Evolutionary conservation across 1,140 invertebrate species (phyloP).

Genomic region (Pseudachorutes palmiensis): DNA sequence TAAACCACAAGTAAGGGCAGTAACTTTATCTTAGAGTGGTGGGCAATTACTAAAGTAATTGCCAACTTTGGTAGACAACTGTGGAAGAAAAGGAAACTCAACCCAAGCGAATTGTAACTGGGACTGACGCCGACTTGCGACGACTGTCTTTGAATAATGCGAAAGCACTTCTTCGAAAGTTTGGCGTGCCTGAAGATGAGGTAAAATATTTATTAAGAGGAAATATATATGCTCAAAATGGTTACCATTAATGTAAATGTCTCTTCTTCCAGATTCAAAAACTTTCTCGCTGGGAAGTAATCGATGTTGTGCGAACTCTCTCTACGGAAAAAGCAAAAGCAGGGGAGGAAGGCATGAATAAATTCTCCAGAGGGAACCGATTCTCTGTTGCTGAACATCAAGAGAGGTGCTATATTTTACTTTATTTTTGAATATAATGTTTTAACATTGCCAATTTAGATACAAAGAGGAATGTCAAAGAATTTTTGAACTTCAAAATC

Average conservation of each 20-base stretch:
- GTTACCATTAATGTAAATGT: no score
- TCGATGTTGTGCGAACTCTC: constrained; percentile 59
- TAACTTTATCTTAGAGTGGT: background rate
- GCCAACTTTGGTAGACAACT: background rate
- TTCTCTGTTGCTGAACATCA: constrained; percentile 5
- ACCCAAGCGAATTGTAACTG: constrained; percentile 57
- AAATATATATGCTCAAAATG: no score
- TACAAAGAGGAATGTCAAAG: constrained; percentile 60
- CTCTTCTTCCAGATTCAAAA: constrained; percentile 54
- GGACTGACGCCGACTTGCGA: constrained; percentile 60
- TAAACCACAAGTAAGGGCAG: constrained; percentile 65
- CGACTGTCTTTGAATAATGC: constrained; percentile 56
- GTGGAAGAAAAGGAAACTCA: constrained; percentile 39
- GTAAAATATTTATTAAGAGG: background rate
- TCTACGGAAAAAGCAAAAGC: constrained; percentile 59
- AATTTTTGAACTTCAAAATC: constrained; percentile 58
- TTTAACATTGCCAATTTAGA: no score
- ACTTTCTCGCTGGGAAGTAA: constrained; percentile 58
- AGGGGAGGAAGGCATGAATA: constrained; percentile 48
- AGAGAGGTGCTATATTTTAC: constrained; percentile 13
- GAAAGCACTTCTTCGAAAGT: constrained; percentile 53
- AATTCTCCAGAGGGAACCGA: constrained; percentile 9
- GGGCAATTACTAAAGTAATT: background rate
- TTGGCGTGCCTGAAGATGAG: constrained; percentile 57
- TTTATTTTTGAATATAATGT: no score